These are phyloP conservation scores for Varanus komodoensis DNA, from an alignment of 2,113 vertebrate genomes.

Conservation along the genomic window DNA sequence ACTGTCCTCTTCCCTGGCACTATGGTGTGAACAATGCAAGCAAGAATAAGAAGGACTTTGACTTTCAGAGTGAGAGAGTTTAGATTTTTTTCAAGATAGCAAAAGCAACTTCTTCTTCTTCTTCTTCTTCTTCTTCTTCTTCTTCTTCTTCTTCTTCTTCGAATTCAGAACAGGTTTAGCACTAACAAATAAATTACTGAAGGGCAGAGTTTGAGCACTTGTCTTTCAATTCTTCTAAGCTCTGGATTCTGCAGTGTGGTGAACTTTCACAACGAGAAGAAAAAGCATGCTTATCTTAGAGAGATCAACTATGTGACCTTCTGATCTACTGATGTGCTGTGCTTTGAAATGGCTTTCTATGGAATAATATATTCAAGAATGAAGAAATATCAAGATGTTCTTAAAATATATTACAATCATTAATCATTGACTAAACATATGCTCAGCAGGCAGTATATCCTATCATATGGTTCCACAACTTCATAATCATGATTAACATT, in stretches of 20 bases:
- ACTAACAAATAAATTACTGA: conserved; percentile 8
- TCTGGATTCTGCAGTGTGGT: not conserved
- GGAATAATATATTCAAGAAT: not conserved
- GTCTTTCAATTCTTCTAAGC: not conserved
- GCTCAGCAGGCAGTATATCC: not conserved
- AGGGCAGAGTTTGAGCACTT: not conserved
- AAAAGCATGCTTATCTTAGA: not conserved
- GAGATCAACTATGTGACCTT: not conserved
- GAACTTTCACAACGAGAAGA: not conserved
- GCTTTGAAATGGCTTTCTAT: not conserved
- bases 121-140: conserved; percentile 1
- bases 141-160: not conserved
- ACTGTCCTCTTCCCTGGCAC: not conserved
- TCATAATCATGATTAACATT: conserved; percentile 1
- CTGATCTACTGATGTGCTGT: not conserved
- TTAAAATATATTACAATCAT: not conserved
- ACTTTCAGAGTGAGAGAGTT: not conserved
- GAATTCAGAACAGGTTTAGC: conserved; percentile 17
- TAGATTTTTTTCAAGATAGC: no score
- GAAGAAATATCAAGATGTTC: not conserved
- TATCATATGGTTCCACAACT: not conserved
- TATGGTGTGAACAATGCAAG: not conserved
- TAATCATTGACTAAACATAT: not conserved
- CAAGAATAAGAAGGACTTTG: not conserved
- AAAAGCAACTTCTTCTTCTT: not conserved